Base-by-base conservation (phyloP, 2,113 vertebrate genomes). In the Thalassarche chlororhynchos region DNA sequence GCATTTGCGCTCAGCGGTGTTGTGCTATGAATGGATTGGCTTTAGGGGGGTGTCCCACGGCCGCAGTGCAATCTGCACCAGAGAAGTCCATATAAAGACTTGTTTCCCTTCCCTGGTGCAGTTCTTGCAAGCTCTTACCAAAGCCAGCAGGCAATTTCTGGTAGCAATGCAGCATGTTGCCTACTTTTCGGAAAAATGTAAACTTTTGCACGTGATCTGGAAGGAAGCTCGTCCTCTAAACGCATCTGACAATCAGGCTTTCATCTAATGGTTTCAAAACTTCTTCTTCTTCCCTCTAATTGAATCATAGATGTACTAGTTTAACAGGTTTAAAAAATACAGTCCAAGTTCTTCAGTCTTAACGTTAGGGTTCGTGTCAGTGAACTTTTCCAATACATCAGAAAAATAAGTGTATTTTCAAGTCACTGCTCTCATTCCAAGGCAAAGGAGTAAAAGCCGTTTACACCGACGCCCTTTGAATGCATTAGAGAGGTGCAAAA, bases 291-390 rank as follows among this genome's bases (percentile, higher is more conserved):
- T 28, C n/a, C 34, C n/a, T 32, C 51, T 44, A 84, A 60, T 62
- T 86, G 90, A 86, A 93, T 76, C 57, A 74, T 46, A 93, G 95
- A 92, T 72, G 40, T 94, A 84, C 58, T 60, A 60, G 66, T 74
- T 75, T 54, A 93, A 52, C 38, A 51, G 32, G 61, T 38, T 74
- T 55, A 10, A 58, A 71, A 77, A 83, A 17, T 9, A 25, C 36
- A 34, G 21, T 36, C 25, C 40, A 18, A 12, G 32, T 46, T 34
- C 25, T 40, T 75, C 31, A n/a, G 25, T 21, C 61, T 69, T 55
- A 31, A 32, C 15, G 20, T 40, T 26, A 40, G 54, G 8, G 3
- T 81, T 55, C 5, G 3, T 26, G 21, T 31, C 34, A 66, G 17
- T 31, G 12, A 75, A 34, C 34, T 47, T 61, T 81, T 38, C 21